Evolutionary conservation across 2,113 vertebrate genomes (phyloP).

Genomic region (Callocephalon fimbriatum): DNA sequence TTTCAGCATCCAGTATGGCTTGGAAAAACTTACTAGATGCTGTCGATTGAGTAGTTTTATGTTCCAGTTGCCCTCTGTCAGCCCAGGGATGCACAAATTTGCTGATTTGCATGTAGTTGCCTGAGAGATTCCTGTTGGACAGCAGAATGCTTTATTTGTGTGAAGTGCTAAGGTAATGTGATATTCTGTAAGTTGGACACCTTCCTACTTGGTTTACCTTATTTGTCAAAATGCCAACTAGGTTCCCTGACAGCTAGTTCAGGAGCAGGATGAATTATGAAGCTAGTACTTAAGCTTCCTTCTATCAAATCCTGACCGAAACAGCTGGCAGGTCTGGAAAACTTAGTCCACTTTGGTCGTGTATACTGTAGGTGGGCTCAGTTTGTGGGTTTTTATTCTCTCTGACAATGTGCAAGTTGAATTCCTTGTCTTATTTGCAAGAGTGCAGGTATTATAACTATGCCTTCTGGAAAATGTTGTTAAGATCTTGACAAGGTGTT

Average conservation of each 20-base stretch:
- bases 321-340: not conserved
- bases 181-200: not conserved
- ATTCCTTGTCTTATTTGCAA: not conserved
- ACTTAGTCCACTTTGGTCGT: not conserved
- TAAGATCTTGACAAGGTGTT: not conserved
- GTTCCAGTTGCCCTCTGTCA: not conserved
- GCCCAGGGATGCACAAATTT: not conserved
- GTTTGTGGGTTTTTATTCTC: not conserved
- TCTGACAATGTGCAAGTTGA: not conserved
- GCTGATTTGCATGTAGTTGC: not conserved
- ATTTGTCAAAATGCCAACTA: not conserved
- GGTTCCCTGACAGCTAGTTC: not conserved
- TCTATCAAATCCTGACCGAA: not conserved
- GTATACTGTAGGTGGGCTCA: not conserved
- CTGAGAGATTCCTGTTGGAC: not conserved
- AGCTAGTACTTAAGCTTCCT: not conserved
- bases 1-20: not conserved
- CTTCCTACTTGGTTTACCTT: not conserved
- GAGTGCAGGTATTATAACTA: not conserved
- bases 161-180: not conserved
- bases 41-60: rapidly evolving
- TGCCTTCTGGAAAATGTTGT: not conserved
- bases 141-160: not conserved
- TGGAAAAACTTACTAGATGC: not conserved
- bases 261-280: not conserved